phyloP scores from a whole-genome alignment of 2,888 invertebrate genomes.

The Liopterus haemorrhoidalis region DNA sequence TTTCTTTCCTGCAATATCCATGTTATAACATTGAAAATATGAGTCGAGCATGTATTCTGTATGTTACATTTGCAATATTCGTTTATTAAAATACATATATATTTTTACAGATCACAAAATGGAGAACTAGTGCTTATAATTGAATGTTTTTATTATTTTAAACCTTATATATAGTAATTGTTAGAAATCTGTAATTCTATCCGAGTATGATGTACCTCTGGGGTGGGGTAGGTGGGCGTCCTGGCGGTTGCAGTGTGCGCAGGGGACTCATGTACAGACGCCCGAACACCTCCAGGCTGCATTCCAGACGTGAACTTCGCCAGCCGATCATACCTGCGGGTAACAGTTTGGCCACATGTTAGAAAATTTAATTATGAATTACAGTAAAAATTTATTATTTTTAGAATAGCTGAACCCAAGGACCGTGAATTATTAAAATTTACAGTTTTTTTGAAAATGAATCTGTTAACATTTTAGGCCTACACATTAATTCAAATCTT shows the following conservation, averaged over 20 bases:
- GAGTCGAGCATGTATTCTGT: not conserved
- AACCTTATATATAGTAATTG: conserved; percentile 12
- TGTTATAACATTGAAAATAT: not conserved
- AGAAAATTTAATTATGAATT: not conserved
- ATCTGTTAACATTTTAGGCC: too few relatives aligned
- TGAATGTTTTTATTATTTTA: conserved; percentile 1
- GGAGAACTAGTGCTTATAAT: not conserved
- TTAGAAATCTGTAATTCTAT: conserved; percentile 22
- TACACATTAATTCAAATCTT: too few relatives aligned
- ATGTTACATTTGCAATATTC: not conserved
- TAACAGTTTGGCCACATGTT: not conserved
- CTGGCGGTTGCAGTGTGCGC: conserved; percentile 41
- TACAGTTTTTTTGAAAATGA: too few relatives aligned
- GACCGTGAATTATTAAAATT: too few relatives aligned
- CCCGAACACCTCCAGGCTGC: conserved; percentile 45
- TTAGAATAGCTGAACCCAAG: too few relatives aligned
- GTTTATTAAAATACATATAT: not conserved
- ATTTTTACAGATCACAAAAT: not conserved
- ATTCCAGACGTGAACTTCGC: conserved; percentile 42
- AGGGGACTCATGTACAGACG: conserved; percentile 46
- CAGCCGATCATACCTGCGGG: conserved; percentile 46
- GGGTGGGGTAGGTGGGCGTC: conserved; percentile 20
- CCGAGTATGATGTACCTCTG: conserved; percentile 35
- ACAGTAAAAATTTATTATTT: too few relatives aligned
- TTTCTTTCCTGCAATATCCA: not conserved